phyloP scores from a whole-genome alignment of 2,113 vertebrate species.

The Columba livia region DNA sequence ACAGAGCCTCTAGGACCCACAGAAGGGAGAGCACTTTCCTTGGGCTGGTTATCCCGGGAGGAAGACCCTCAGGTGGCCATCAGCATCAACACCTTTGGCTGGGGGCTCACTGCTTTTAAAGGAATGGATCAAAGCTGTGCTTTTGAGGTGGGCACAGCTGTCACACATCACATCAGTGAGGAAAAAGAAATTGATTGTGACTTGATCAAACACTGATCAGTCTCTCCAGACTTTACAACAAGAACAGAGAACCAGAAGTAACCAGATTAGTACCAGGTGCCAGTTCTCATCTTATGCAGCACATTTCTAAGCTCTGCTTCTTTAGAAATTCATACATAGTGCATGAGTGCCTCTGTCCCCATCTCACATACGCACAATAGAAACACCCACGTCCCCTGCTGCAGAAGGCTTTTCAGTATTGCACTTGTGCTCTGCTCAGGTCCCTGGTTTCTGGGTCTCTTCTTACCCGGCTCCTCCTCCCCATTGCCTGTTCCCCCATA shows the following conservation, averaged over 20 bases:
- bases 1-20: background rate
- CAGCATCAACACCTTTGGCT: background rate
- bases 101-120: background rate
- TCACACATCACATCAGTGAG: background rate
- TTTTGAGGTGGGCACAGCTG: background rate
- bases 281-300: conserved; percentile 1
- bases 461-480: background rate
- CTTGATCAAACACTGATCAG: background rate
- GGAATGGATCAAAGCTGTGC: background rate
- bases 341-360: background rate
- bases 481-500: background rate
- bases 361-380: background rate
- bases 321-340: conserved; percentile 18
- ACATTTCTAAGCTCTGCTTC: background rate
- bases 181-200: background rate
- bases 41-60: background rate
- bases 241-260: background rate
- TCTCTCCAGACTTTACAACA: background rate
- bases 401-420: background rate
- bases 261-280: background rate
- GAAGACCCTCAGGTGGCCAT: background rate
- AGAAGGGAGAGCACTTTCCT: background rate
- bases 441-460: background rate
- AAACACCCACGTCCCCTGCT: conserved; percentile 11
- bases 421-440: background rate